Percentiles rank a stretch among this genome's conserved stretches.
Conservation (phyloP, 2,113 vertebrate genomes). For the Zootoca vivipara region DNA sequence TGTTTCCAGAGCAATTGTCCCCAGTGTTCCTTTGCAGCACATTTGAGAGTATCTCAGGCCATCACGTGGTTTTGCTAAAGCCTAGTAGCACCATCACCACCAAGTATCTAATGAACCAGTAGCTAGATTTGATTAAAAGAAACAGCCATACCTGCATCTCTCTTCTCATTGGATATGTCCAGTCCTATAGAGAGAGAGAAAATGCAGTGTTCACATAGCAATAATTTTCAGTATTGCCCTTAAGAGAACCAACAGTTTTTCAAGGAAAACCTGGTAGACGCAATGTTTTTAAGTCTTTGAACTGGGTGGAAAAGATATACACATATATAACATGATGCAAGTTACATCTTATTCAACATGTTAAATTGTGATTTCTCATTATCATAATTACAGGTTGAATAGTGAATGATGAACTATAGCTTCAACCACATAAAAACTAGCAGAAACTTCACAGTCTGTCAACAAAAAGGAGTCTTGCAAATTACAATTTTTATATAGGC, state of each 20-base stretch:
- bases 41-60: not conserved
- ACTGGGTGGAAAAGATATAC: not conserved
- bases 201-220: not conserved
- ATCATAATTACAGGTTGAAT: not conserved
- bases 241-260: not conserved
- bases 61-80: not conserved
- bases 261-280: not conserved
- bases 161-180: constrained; percentile 98
- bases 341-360: not conserved
- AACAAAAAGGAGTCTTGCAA: not conserved
- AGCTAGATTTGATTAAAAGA: not conserved
- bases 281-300: not conserved
- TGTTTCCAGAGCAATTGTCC: not conserved
- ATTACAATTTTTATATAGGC: not conserved
- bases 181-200: constrained; percentile 81
- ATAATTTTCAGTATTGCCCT: not conserved
- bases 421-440: not conserved
- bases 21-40: not conserved
- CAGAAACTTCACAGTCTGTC: not conserved
- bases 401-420: not conserved
- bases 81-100: not conserved
- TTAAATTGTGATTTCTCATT: not conserved
- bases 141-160: constrained; percentile 93
- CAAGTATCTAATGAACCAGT: not conserved
- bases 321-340: not conserved